Evolutionary conservation across 37 sponge, comb jelly and placozoan genomes (phyloP), one percentile per base, ranked within the genome.

Genomic region (Amphimedon queenslandica): DNA sequence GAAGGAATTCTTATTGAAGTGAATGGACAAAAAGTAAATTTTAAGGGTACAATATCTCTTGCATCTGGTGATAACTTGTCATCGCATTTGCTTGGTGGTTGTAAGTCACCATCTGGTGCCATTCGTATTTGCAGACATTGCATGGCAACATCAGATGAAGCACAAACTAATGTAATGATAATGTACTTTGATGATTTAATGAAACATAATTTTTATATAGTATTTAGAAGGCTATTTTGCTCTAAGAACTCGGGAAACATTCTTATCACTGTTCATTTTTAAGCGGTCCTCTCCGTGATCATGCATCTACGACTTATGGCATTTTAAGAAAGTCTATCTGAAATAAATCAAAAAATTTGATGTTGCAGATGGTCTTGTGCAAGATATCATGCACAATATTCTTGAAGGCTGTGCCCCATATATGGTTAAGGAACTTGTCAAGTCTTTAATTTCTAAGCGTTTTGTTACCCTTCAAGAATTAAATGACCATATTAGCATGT

Each of bases 351-450:
- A 28, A 63, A 38, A 78, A 69, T 37, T 88, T 40, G 83, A 88
- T 75, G 80, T 78, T 1, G 78, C 80, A 8, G 70, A 76, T n/a
- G 90, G 90, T 31, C 68, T 90, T 11, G 77, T 72, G 11, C 82
- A 77, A n/a, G 90, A 84, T 42, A 56, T 89, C 1, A 83, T 89
- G 84, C 90, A 89, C 18, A 85, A 89, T 71, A 31, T 89, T n/a
- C 63, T 89, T 37, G 85, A 84, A 32, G 89, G 89, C 2, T 61
- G 55, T 28, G 35, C 78, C 13, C 63, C 28, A 4, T 40, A 69
- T 3, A 65, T 28, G 18, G 66, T 71, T 5, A 84, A 77, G 37
- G 66, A 77, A 1, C 40, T 72, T 16, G 64, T 84, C 1, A 55
- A 51, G 16, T 55, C 70, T 16, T 55, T 75, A 56, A 25, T 61